Base-by-base conservation (phyloP, 2,888 invertebrate species). In the Drosophila sordidapex region DNA sequence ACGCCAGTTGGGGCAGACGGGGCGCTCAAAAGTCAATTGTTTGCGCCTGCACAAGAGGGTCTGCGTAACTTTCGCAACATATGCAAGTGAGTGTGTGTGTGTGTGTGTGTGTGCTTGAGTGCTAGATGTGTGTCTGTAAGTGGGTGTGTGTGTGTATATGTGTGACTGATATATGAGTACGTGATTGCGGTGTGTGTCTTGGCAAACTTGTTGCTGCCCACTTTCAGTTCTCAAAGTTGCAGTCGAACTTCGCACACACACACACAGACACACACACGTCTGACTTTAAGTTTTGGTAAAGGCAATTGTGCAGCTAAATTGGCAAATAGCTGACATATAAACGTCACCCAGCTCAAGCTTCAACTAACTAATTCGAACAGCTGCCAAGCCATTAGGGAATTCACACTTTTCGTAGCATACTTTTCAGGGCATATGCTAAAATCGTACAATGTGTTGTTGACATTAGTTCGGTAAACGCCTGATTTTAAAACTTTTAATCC, bases 11-110 rank as follows among this genome's bases (percentile, higher is more conserved):
- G 67, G 49, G 48, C 65, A 59, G 77, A 48, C 49, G 40, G 74
- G 67, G 54, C 70, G 81, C 79, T 83, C 83, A 83, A 86, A 83
- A 83, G 83, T 83, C 86, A 83, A 83, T 83, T 83, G 83, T 83
- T 83, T 83, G 86, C 81, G 83, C 86, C 83, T 79, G 83, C 83
- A 79, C 65, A 56, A 86, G 58, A 86, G 76, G 70, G 76, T 79
- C 83, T 81, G 49, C 83, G 78, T 76, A 83, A 82, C 73, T 85
- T 85, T 78, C 29, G 67, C 52, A 76, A 73, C 60, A 77, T 67
- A 54, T 57, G 56, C 52, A 61, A 56, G 25, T 46, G 36, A 48
- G 15, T 31, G 8, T 21, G 4, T 40, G 31, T 36, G 18, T 53
- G 10, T 35, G 10, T 54, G 27, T 38, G 5, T 18, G 11, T 36